Conservation (phyloP, 1,140 invertebrate genomes). For the Drosophila triauraria region DNA sequence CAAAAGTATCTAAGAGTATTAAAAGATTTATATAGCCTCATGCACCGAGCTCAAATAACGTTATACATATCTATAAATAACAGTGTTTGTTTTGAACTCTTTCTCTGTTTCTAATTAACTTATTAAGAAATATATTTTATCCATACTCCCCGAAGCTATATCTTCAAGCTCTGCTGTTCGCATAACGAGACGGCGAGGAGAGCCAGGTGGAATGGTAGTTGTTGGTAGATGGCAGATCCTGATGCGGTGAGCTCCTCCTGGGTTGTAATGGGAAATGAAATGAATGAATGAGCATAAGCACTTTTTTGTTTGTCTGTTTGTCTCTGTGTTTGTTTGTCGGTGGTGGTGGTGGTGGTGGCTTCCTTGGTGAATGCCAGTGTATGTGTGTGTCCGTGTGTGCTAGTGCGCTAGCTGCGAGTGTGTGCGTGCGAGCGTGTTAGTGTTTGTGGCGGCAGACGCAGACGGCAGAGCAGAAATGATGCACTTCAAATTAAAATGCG, state of each 20-base stretch:
- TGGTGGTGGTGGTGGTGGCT: slow-evolving; percentile 49
- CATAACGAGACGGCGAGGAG: slow-evolving; percentile 8
- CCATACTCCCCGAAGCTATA: background rate
- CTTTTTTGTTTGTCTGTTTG: slow-evolving; percentile 73
- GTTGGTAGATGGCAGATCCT: slow-evolving; percentile 25
- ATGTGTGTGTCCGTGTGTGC: slow-evolving; percentile 11
- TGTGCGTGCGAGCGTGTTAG: slow-evolving; percentile 51
- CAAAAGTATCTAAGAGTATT: no score
- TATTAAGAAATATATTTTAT: no score
- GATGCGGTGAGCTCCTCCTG: slow-evolving; percentile 45
- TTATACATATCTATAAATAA: no score
- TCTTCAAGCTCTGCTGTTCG: background rate
- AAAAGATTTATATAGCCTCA: no score
- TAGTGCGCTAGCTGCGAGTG: slow-evolving; percentile 31
- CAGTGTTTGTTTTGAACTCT: no score
- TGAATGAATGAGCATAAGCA: slow-evolving; percentile 84
- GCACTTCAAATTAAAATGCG: slow-evolving; percentile 83
- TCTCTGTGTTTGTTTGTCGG: slow-evolving; percentile 40
- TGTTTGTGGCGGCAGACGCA: slow-evolving; percentile 70
- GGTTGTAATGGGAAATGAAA: slow-evolving; percentile 82
- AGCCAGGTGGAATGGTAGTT: slow-evolving; percentile 23
- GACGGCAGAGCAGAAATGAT: slow-evolving; percentile 69
- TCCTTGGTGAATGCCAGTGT: slow-evolving; percentile 22
- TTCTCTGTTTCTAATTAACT: background rate
- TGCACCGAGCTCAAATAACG: no score